Evolutionary conservation across 2,888 invertebrate species (phyloP).

Genomic region (Leucophenga maculata): DNA sequence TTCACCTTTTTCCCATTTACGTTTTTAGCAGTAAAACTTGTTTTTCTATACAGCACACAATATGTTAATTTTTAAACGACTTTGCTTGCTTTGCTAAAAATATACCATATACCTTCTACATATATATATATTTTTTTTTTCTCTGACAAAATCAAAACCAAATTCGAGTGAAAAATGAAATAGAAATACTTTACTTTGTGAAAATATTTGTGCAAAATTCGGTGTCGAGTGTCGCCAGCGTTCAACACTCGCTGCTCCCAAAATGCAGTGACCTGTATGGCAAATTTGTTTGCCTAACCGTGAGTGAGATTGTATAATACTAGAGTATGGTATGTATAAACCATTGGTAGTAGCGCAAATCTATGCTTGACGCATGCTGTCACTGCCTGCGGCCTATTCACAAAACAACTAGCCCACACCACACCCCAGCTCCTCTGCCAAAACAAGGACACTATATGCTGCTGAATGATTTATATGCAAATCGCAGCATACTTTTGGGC

Average conservation of each 20-base stretch:
- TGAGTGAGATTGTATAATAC: not conserved
- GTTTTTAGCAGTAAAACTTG: too few species aligned
- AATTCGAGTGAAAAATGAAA: too few species aligned
- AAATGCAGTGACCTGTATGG: slow-evolving; percentile 60
- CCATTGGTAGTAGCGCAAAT: too few species aligned
- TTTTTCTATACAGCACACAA: not conserved
- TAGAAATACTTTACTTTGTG: too few species aligned
- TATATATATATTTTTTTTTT: slow-evolving; percentile 35
- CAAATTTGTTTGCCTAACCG: slow-evolving; percentile 60
- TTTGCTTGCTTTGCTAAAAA: not conserved
- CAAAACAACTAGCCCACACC: not conserved
- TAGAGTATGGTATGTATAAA: too few species aligned
- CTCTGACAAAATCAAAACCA: slow-evolving; percentile 53
- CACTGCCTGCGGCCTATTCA: not conserved
- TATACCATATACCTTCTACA: not conserved
- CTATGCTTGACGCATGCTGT: too few species aligned
- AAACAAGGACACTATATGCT: not conserved
- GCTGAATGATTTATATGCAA: slow-evolving; percentile 26
- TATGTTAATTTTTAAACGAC: slow-evolving; percentile 22
- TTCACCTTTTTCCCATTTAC: not conserved
- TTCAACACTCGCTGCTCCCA: slow-evolving; percentile 46
- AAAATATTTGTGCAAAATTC: not conserved
- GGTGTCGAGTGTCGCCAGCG: slow-evolving; percentile 20
- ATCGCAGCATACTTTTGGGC: slow-evolving; percentile 1
- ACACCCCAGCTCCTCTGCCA: not conserved